Base-by-base conservation (phyloP, 2,888 invertebrate species). In the Metalampra italica region DNA sequence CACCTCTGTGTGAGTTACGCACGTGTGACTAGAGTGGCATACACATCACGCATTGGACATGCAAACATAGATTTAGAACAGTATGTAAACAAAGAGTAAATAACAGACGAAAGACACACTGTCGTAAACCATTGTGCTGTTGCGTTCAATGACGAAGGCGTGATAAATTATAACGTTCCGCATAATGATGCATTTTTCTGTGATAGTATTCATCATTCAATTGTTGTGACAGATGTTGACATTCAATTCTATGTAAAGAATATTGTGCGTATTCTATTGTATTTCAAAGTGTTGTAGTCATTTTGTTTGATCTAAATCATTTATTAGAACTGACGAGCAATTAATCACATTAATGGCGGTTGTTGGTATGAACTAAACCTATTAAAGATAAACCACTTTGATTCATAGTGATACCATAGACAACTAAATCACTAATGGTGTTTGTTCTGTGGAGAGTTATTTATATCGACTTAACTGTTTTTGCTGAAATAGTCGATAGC, bases 401-500 rank as follows among this genome's bases (percentile, higher is more conserved):
- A 40, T 41, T n/a, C 11, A 36, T 36, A 36, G 36, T 36, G 36
- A 36, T 7, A 36, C n/a, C n/a, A n/a, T 36, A 36, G n/a, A 36
- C 36, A 32, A 9, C 11, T n/a, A 36, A 36, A 11, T 36, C n/a
- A 36, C n/a, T 22, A 22, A 5, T 36, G 36, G 11, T 36, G n/a
- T 36, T 11, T 9, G 36, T n/a, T 8, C 11, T 36, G n/a, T 3
- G 36, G 40, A 42, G 40, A 36, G 46, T 47, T 47, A 47, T 38
- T 50, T 54, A 53, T 56, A 46, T 56, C 53, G 52, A 81, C 86
- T 83, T 77, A 86, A 89, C 94, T 93, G 80, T 92, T 93, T 81
- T 91, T 92, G 60, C 93, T 93, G 60, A 94, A 91, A 73, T 92
- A 91, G 70, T 91, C 92, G 55, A 93, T 90, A 52, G 92, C 92